These are phyloP conservation scores for Rhabdomys dilectus DNA, from an alignment of 2,113 vertebrate species.

Conservation along the genomic window DNA sequence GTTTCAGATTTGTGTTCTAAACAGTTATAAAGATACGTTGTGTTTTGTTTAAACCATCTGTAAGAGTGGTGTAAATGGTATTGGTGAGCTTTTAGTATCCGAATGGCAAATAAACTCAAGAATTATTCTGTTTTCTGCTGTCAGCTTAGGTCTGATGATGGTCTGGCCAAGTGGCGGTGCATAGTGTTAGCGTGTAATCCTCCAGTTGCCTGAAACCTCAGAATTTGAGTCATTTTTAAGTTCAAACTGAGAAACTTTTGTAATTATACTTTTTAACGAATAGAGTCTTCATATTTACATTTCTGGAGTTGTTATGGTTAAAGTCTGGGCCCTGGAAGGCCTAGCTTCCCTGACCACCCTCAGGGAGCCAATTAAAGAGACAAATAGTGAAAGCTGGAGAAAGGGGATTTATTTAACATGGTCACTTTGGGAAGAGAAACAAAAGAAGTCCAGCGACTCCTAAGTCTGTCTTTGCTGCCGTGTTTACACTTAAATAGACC, in stretches of 20 bases:
- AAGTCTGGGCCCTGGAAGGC: not conserved
- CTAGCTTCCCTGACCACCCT: not conserved
- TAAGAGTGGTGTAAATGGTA: slow-evolving; percentile 2
- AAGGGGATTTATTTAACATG: not conserved
- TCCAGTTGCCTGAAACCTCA: not conserved
- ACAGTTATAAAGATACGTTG: not conserved
- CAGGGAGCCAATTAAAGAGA: not conserved
- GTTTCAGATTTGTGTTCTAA: not conserved
- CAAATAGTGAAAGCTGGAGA: not conserved
- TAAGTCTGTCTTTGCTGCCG: not conserved
- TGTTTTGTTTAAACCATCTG: not conserved
- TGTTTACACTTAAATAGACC: not conserved
- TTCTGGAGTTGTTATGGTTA: not conserved
- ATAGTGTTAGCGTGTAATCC: not conserved
- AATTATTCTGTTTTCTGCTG: not conserved
- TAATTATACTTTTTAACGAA: slow-evolving; percentile 19
- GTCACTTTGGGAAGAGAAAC: not conserved
- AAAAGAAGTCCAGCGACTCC: not conserved
- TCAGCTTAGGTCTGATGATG: not conserved
- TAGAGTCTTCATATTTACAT: not conserved
- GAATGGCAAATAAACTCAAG: not conserved
- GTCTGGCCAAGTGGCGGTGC: not conserved
- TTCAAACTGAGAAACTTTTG: slow-evolving; percentile 23
- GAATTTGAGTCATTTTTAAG: slow-evolving; percentile 4
- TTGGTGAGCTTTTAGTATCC: not conserved